Base-by-base conservation (phyloP, 2,888 invertebrate genomes). In the Watsonalla cultraria region DNA sequence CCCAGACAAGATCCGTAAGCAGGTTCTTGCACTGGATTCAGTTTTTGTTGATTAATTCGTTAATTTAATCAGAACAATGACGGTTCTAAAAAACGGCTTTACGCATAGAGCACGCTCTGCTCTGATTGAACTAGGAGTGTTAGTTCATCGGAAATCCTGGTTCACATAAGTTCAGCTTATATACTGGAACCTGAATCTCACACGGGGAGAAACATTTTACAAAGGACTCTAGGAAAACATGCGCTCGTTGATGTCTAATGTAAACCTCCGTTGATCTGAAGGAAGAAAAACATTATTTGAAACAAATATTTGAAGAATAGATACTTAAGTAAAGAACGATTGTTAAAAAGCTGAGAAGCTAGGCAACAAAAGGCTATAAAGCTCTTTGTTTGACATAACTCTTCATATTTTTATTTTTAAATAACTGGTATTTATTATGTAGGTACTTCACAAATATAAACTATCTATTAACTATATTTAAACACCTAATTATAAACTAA, bases 1-100 rank as follows among this genome's bases (percentile, higher is more conserved):
- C 65, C 73, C 79, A 80, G 80, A 80, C 80, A 77, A 82, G 86
- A 82, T 86, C 85, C 86, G 86, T 84, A 78, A 81, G 66, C 73
- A 76, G 80, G 83, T 80, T 82, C 82, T 82, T 81, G 80, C 77
- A 74, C 74, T 72, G 61, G 62, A 68, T 64, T 70, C 65, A 69
- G 55, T 70, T 76, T 80, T 78, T 78, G 71, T 78, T 76, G 66
- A 68, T 70, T 74, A 75, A 78, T 74, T 80, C 68, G 70, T 73
- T 78, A 73, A 73, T 76, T 77, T 66, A 65, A 68, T 71, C 72
- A 72, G 76, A 79, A 81, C 74, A 78, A 73, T 73, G 69, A 58
- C 54, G 57, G 60, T 54, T 55, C 35, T 52, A 68, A 70, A 66
- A 66, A 72, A 73, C 79, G 77, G 77, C 65, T 75, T 77, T 74